Conservation (phyloP, 1,140 invertebrate species). For the Helicorthomorpha holstii region DNA sequence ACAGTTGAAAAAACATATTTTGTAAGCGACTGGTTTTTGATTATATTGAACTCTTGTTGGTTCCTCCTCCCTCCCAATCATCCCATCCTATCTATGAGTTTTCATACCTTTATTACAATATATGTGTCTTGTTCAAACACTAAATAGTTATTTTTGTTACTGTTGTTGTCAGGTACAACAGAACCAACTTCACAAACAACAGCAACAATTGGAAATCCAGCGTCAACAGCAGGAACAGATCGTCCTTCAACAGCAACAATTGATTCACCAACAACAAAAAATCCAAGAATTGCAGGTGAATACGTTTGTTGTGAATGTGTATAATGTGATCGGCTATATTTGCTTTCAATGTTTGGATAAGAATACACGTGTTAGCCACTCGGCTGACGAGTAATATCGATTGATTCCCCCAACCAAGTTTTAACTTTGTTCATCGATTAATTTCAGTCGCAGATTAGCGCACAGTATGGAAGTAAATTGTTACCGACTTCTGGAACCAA, state of each 20-base stretch:
- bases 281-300: constrained; percentile 39
- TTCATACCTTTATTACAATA: too few relatives aligned
- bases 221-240: constrained; percentile 32
- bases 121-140: too few relatives aligned
- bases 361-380: neutral
- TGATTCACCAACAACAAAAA: constrained; percentile 33
- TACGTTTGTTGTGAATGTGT: constrained; percentile 12
- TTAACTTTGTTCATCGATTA: neutral
- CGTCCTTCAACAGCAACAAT: constrained; percentile 30
- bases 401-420: neutral
- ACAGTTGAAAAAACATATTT: too few relatives aligned
- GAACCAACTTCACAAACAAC: constrained; percentile 20
- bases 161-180: neutral
- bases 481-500: constrained; percentile 24
- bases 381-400: neutral
- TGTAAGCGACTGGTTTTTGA: too few relatives aligned
- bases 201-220: constrained; percentile 33
- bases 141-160: neutral
- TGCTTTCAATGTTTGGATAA: neutral
- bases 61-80: too few relatives aligned
- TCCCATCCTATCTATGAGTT: too few relatives aligned
- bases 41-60: too few relatives aligned
- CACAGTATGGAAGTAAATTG: constrained; percentile 21
- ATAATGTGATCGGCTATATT: neutral
- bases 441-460: constrained; percentile 16